phyloP scores from a whole-genome alignment of 2,797 vertebrate genomes.

The Ctenopoma multispine region DNA sequence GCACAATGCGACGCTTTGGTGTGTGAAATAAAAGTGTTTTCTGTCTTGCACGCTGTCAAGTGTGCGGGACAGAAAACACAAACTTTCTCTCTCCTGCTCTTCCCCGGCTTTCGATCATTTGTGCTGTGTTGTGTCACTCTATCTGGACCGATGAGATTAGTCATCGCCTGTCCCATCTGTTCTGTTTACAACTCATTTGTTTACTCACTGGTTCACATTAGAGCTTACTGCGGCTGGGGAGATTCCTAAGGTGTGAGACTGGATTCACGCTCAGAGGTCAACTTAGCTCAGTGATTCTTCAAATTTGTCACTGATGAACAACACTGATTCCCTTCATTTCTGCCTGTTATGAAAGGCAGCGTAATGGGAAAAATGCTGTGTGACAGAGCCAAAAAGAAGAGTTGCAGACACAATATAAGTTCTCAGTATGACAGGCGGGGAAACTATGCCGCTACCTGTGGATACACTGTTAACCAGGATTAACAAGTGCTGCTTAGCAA shows the following conservation, averaged over 20 bases:
- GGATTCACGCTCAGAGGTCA: slow-evolving; percentile 53
- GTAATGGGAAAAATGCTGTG: neutral
- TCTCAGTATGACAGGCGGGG: neutral
- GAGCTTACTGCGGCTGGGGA: slow-evolving; percentile 44
- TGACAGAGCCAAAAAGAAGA: neutral
- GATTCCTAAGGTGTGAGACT: slow-evolving; percentile 41
- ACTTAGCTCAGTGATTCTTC: slow-evolving; percentile 58
- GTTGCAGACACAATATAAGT: neutral
- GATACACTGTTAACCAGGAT: neutral
- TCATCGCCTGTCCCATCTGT: slow-evolving; percentile 73
- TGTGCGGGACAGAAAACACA: slow-evolving; percentile 16
- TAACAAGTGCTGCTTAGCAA: neutral
- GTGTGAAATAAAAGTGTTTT: slow-evolving; percentile 65
- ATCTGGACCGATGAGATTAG: slow-evolving; percentile 61
- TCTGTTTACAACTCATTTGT: slow-evolving; percentile 74
- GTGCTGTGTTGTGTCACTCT: slow-evolving; percentile 41
- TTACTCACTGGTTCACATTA: slow-evolving; percentile 72
- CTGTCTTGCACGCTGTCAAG: slow-evolving; percentile 26
- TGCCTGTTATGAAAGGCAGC: slow-evolving; percentile 21
- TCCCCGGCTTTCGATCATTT: slow-evolving; percentile 50
- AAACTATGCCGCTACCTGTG: neutral
- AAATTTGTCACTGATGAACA: slow-evolving; percentile 52
- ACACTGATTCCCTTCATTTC: slow-evolving; percentile 29
- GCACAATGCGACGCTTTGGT: slow-evolving; percentile 45
- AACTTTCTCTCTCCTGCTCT: slow-evolving; percentile 33